Conservation (phyloP, 2,113 vertebrate species). For the Girardinichthys multiradiatus region DNA sequence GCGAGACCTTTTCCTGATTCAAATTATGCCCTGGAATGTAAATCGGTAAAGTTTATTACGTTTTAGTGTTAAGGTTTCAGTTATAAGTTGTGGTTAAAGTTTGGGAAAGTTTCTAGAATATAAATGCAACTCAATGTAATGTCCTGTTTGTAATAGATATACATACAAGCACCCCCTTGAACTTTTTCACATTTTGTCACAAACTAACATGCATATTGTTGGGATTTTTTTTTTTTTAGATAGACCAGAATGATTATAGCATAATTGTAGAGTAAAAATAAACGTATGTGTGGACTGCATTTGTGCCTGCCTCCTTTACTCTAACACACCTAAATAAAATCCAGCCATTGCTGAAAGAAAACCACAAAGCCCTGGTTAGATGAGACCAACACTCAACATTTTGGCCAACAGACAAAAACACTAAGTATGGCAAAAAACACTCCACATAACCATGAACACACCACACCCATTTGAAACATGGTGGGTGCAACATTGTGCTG, state of each 20-base stretch:
- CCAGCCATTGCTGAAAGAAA: neutral
- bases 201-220: neutral
- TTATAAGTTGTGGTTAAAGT: neutral
- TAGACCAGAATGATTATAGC: neutral
- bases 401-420: neutral
- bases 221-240: neutral
- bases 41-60: neutral
- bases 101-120: slow-evolving; percentile 5
- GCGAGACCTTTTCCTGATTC: neutral
- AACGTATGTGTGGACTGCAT: neutral
- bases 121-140: neutral
- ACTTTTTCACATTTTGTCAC: neutral
- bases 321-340: neutral
- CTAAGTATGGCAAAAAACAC: neutral
- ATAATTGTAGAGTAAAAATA: neutral
- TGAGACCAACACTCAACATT: neutral
- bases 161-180: neutral
- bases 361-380: neutral
- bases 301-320: neutral
- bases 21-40: slow-evolving; percentile 2
- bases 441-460: too few relatives aligned
- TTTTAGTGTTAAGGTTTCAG: neutral
- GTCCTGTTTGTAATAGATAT: neutral
- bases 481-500: too few relatives aligned
- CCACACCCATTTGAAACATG: too few relatives aligned